Evolutionary conservation across 64 coral and sea anemone genomes (phyloP).

Genomic region (Pocillopora verrucosa): DNA sequence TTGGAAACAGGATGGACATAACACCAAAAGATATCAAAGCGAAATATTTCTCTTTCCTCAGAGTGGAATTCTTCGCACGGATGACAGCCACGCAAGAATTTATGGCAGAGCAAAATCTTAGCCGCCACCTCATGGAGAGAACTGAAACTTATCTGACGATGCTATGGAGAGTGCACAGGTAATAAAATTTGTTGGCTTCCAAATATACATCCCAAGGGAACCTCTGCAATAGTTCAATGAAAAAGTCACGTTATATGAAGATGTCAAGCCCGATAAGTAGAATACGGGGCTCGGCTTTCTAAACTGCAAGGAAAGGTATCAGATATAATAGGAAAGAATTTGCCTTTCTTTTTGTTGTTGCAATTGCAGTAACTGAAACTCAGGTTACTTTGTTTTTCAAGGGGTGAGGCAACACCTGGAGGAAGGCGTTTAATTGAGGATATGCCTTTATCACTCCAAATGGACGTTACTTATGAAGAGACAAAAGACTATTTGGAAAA

Average conservation of each 20-base stretch:
- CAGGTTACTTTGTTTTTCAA: background rate
- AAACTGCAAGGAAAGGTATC: too few species aligned
- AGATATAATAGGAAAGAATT: too few species aligned
- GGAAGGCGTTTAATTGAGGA: slow-evolving; percentile 64
- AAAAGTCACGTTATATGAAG: too few species aligned
- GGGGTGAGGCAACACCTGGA: slow-evolving; percentile 78
- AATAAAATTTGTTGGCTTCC: background rate
- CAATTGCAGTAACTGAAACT: background rate
- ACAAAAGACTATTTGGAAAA: slow-evolving; percentile 51
- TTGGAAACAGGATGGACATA: too few species aligned
- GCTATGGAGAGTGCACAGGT: slow-evolving; percentile 84
- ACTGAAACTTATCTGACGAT: slow-evolving; percentile 70
- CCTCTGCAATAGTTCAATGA: too few species aligned
- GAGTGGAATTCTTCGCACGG: slow-evolving; percentile 73
- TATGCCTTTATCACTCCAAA: slow-evolving; percentile 79
- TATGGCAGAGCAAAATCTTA: slow-evolving; percentile 81
- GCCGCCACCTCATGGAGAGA: slow-evolving; percentile 33
- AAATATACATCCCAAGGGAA: background rate
- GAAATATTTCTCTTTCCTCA: slow-evolving; percentile 3
- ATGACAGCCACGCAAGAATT: slow-evolving; percentile 72
- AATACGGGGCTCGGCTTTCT: too few species aligned
- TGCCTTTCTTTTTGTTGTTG: too few species aligned
- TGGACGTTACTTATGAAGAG: slow-evolving; percentile 70
- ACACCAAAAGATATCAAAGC: too few species aligned
- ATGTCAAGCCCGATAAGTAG: too few species aligned